phyloP scores from a whole-genome alignment of 2,113 vertebrate species.

The Salvelinus namaycush region DNA sequence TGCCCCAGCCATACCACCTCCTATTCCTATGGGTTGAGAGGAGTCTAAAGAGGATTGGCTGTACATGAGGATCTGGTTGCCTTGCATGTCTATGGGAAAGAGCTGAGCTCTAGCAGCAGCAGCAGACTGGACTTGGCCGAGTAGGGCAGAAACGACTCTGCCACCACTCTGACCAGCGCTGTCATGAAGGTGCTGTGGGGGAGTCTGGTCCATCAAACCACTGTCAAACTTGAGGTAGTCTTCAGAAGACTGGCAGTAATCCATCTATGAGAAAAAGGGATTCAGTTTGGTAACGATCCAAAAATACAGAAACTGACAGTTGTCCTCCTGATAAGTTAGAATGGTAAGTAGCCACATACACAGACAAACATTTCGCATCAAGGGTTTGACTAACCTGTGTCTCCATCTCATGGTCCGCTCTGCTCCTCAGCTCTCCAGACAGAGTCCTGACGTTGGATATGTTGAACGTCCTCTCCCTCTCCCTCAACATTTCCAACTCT shows the following conservation, averaged over 20 bases:
- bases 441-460: slow-evolving; percentile 87
- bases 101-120: slow-evolving; percentile 75
- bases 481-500: slow-evolving; percentile 58
- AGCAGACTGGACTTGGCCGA: slow-evolving; percentile 69
- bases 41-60: slow-evolving; percentile 69
- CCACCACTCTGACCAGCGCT: slow-evolving; percentile 38
- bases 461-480: slow-evolving; percentile 72
- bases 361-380: not conserved
- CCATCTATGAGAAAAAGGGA: slow-evolving; percentile 57
- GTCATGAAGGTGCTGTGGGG: slow-evolving; percentile 69
- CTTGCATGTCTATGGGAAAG: slow-evolving; percentile 86
- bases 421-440: slow-evolving; percentile 62
- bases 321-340: too few species aligned
- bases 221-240: slow-evolving; percentile 82
- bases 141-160: slow-evolving; percentile 62
- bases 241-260: slow-evolving; percentile 83
- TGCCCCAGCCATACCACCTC: slow-evolving; percentile 52
- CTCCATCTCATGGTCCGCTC: slow-evolving; percentile 64
- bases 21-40: slow-evolving; percentile 52
- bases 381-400: slow-evolving; percentile 62
- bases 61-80: slow-evolving; percentile 83
- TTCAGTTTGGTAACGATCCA: not conserved
- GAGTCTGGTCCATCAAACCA: slow-evolving; percentile 72
- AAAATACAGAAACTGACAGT: too few species aligned
- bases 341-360: not conserved